phyloP scores from a whole-genome alignment of 2,113 vertebrate species.

The Archilochus colubris region DNA sequence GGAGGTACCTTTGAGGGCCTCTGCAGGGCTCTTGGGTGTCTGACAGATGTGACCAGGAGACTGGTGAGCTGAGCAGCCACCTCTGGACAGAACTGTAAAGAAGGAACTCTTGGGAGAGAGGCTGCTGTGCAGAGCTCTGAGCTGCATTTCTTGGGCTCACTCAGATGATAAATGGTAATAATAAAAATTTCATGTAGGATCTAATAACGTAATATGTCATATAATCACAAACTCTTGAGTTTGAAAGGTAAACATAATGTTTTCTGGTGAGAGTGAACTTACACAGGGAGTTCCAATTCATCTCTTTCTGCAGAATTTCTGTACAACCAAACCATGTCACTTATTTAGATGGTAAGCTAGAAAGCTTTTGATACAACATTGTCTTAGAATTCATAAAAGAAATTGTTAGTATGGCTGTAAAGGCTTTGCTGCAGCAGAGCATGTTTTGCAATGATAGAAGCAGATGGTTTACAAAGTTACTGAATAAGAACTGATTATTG shows the following conservation, averaged over 20 bases:
- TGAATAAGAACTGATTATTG: constrained; percentile 75
- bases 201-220: not conserved
- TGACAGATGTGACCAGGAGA: not conserved
- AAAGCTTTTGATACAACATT: constrained; percentile 11
- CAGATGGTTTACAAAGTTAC: constrained; percentile 69
- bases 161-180: not conserved
- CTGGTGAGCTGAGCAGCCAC: not conserved
- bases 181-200: not conserved
- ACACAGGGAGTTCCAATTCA: not conserved
- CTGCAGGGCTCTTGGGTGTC: not conserved
- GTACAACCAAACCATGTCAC: not conserved
- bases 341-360: constrained; percentile 28
- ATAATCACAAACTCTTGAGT: not conserved
- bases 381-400: not conserved
- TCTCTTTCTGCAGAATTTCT: not conserved
- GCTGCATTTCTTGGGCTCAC: not conserved
- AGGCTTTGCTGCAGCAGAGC: constrained; percentile 17
- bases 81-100: not conserved
- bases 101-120: not conserved
- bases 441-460: constrained; percentile 49
- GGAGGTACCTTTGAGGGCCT: not conserved
- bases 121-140: fast-evolving
- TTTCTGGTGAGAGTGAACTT: not conserved
- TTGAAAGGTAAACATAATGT: not conserved
- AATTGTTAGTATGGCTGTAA: constrained; percentile 15